phyloP scores from a whole-genome alignment of 2,888 invertebrate species.

The Metallyticus violacea region DNA sequence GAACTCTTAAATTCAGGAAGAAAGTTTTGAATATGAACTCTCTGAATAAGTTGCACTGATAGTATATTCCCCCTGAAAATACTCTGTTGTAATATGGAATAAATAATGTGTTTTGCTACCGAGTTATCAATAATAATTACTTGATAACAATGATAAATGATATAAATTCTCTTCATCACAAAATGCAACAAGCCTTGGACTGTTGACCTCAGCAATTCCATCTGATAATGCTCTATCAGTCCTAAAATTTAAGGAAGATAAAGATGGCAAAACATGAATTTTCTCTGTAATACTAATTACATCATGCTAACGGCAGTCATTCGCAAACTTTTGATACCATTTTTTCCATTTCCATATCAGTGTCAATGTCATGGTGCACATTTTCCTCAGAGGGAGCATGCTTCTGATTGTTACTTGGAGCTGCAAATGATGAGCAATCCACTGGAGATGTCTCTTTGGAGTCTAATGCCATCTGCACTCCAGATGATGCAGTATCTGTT shows the following conservation, averaged over 20 bases:
- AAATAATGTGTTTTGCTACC: neutral
- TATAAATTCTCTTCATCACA: neutral
- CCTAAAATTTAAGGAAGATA: neutral
- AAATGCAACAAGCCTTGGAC: neutral
- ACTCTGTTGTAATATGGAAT: neutral
- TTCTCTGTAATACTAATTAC: neutral
- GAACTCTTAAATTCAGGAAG: neutral
- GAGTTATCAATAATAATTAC: neutral
- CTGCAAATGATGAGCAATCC: slow-evolving; percentile 29
- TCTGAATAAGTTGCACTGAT: neutral
- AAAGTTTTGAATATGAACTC: neutral
- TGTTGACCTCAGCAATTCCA: neutral
- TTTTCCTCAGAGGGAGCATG: slow-evolving; percentile 22
- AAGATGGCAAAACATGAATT: neutral
- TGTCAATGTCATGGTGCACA: slow-evolving; percentile 51
- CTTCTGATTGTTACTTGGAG: slow-evolving; percentile 37
- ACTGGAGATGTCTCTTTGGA: slow-evolving; percentile 24
- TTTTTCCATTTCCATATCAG: slow-evolving; percentile 74
- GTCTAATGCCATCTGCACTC: slow-evolving; percentile 21
- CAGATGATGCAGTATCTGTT: slow-evolving; percentile 31
- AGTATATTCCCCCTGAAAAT: neutral
- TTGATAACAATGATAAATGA: neutral
- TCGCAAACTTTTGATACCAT: slow-evolving; percentile 68
- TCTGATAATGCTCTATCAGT: neutral
- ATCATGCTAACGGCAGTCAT: slow-evolving; percentile 37